Evolutionary conservation across 2,797 vertebrate genomes (phyloP).

Genomic region (Pangasius macronema): DNA sequence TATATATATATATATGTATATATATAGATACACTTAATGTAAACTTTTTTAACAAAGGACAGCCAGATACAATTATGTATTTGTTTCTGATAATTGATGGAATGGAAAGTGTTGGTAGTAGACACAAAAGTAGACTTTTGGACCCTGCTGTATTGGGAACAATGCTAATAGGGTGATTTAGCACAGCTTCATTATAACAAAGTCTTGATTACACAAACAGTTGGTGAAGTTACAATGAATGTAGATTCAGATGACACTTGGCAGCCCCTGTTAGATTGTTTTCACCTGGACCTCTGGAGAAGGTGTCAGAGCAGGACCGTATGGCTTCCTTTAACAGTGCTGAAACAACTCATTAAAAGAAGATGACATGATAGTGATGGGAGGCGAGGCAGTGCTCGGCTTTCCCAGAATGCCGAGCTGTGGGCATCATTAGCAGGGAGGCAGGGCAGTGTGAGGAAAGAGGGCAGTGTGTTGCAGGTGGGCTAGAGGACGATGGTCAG

Average conservation of each 20-base stretch:
- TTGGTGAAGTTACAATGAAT: constrained; percentile 49
- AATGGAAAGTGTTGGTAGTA: background rate
- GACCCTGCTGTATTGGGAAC: background rate
- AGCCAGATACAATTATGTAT: background rate
- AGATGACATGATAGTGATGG: constrained; percentile 50
- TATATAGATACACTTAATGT: too few relatives aligned
- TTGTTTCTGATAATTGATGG: background rate
- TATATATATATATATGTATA: too few relatives aligned
- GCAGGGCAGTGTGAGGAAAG: constrained; percentile 55
- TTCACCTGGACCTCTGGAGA: constrained; percentile 51
- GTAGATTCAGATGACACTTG: constrained; percentile 51
- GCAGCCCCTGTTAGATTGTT: constrained; percentile 54
- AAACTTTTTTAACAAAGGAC: background rate
- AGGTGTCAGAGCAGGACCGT: constrained; percentile 50
- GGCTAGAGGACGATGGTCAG: constrained; percentile 48
- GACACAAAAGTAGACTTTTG: background rate
- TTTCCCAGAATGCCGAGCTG: constrained; percentile 47
- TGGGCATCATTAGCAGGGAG: constrained; percentile 56
- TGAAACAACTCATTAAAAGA: constrained; percentile 60
- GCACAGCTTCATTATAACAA: constrained; percentile 38
- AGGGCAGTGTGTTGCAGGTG: constrained; percentile 52
- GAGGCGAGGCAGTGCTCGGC: constrained; percentile 44
- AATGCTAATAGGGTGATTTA: constrained; percentile 27
- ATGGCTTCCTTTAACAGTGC: constrained; percentile 49
- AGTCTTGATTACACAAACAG: constrained; percentile 40